phyloP scores from a whole-genome alignment of 2,888 invertebrate species.

The Stegana nigrithorax region DNA sequence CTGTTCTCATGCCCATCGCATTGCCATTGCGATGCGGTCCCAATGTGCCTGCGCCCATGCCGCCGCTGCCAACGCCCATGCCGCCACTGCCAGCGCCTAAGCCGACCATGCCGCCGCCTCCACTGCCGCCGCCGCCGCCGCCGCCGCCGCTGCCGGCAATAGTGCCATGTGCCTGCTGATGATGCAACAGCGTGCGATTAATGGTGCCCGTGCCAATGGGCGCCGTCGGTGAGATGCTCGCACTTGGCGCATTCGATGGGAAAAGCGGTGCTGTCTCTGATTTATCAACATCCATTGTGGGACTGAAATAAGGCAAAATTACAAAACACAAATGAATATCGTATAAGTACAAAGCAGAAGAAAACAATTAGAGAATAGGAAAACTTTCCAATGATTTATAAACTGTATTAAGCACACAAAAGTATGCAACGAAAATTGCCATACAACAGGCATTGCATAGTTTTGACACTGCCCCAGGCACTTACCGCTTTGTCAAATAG shows the following conservation, averaged over 20 bases:
- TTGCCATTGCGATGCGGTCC: conserved; percentile 60
- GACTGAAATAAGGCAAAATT: conserved; percentile 40
- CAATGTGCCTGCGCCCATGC: neutral
- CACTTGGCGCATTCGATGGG: conserved; percentile 65
- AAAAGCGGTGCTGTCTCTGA: conserved; percentile 69
- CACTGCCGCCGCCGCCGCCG: conserved; percentile 41
- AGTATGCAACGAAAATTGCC: too few relatives aligned
- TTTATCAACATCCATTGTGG: conserved; percentile 65
- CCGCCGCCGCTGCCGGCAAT: conserved; percentile 41
- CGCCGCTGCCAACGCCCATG: conserved; percentile 52
- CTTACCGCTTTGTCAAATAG: conserved; percentile 89
- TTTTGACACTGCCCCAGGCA: neutral
- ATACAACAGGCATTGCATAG: too few relatives aligned
- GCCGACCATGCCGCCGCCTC: conserved; percentile 41
- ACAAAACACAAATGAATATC: neutral
- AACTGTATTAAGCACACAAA: too few relatives aligned
- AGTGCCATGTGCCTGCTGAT: conserved; percentile 62
- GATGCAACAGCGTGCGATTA: conserved; percentile 68
- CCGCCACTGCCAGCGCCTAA: conserved; percentile 52
- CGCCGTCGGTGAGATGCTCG: conserved; percentile 66
- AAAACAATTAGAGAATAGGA: too few relatives aligned
- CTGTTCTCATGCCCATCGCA: conserved; percentile 65
- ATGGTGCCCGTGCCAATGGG: conserved; percentile 66
- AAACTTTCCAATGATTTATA: too few relatives aligned
- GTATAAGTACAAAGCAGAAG: neutral